A percentile compares a stretch with the other conserved stretches of the same genome.
These are phyloP conservation scores for Amphiura filiformis DNA, from an alignment of 35 echinoderm and acorn worm species.

Conservation along the genomic window DNA sequence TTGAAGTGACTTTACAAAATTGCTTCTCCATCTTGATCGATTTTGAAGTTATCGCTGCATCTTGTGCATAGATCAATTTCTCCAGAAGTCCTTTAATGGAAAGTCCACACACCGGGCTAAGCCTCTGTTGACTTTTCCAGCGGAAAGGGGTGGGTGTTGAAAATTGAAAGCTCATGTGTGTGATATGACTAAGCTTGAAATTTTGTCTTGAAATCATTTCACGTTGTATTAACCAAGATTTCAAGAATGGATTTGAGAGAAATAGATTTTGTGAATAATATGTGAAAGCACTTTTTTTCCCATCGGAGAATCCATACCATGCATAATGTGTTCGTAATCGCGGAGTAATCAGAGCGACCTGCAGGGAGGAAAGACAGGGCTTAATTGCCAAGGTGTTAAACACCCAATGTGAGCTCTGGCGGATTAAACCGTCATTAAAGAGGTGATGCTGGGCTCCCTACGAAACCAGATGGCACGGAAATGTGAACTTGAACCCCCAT, in stretches of 20 bases:
- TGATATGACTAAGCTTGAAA: neutral
- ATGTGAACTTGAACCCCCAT: neutral
- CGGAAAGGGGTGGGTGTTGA: neutral
- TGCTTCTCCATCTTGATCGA: too few species aligned
- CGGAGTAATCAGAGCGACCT: neutral
- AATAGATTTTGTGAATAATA: neutral
- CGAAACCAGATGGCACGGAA: neutral
- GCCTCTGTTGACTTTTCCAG: neutral
- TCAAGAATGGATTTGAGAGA: neutral
- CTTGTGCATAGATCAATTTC: too few species aligned
- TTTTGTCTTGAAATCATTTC: neutral
- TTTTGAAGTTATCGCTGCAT: too few species aligned
- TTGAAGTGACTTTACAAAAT: too few species aligned
- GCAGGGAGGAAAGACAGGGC: neutral
- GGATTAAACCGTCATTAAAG: neutral
- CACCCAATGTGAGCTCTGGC: neutral
- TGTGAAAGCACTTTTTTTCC: constrained; percentile 8
- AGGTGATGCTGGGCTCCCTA: neutral
- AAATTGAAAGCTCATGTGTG: neutral
- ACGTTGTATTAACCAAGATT: neutral
- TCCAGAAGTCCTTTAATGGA: too few species aligned
- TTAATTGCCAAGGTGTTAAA: constrained; percentile 10
- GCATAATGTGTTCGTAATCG: neutral
- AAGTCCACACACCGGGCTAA: too few species aligned
- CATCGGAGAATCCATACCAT: neutral